phyloP scores from a whole-genome alignment of 2,113 vertebrate species.

The Onychostoma macrolepis region DNA sequence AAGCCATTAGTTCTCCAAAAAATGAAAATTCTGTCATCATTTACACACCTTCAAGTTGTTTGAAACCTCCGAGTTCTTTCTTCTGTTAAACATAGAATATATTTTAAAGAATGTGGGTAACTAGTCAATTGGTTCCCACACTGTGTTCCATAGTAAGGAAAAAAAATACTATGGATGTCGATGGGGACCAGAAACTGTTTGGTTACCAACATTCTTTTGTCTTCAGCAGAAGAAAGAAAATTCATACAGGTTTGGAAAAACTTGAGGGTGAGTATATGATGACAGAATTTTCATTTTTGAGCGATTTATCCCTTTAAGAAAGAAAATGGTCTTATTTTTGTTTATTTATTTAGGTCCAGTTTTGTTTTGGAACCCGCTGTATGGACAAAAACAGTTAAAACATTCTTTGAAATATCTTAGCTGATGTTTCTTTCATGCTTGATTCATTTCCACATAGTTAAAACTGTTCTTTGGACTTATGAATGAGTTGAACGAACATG shows the following conservation, averaged over 20 bases:
- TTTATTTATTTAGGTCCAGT: neutral
- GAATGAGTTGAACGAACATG: neutral
- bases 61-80: no score
- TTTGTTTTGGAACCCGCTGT: neutral
- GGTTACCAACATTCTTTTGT: neutral
- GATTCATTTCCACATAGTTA: neutral
- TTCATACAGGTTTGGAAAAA: no score
- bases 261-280: no score
- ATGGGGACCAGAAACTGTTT: neutral
- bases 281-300: no score
- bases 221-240: neutral
- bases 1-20: no score
- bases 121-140: no score
- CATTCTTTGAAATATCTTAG: neutral
- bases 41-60: no score
- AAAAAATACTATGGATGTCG: no score
- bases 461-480: neutral
- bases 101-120: no score
- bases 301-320: neutral
- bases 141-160: no score
- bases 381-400: neutral
- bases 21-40: no score
- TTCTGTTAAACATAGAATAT: no score
- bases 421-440: neutral
- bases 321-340: neutral